A percentile compares a stretch with the other conserved stretches of the same genome.
phyloP scores from a whole-genome alignment of 2,113 vertebrate genomes.

The Podiceps cristatus region DNA sequence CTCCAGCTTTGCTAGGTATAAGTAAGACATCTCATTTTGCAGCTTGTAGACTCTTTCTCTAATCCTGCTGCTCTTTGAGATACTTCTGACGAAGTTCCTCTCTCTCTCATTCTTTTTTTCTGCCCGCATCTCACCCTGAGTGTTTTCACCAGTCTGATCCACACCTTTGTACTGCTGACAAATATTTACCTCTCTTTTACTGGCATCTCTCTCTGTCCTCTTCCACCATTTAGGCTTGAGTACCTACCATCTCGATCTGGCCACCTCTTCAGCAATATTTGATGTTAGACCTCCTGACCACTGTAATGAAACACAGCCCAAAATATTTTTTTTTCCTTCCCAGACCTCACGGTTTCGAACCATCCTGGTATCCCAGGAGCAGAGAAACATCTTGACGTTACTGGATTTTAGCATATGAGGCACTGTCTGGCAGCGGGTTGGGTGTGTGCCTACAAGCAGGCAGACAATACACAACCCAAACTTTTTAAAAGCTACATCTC shows the following conservation, averaged over 20 bases:
- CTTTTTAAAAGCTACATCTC: not conserved
- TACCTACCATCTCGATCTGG: not conserved
- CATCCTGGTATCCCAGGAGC: not conserved
- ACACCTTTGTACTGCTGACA: not conserved
- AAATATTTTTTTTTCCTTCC: not conserved
- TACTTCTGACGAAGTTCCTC: not conserved
- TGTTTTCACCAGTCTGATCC: not conserved
- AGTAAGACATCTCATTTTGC: not conserved
- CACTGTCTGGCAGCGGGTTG: accelerated
- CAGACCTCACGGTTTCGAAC: not conserved
- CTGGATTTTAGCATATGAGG: not conserved
- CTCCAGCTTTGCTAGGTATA: not conserved
- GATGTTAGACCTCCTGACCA: not conserved
- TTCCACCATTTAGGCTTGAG: not conserved
- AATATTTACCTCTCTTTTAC: not conserved
- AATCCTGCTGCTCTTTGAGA: not conserved
- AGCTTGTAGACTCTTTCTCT: not conserved
- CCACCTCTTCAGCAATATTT: not conserved
- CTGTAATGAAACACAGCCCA: not conserved
- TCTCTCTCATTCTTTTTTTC: not conserved
- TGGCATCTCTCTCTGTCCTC: not conserved
- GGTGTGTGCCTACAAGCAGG: accelerated
- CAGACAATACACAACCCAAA: not conserved
- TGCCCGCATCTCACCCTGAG: not conserved
- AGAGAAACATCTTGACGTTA: not conserved